Evolutionary conservation across 2,113 vertebrate species (phyloP), one percentile per base, ranked within the genome.

Genomic region (Myotis lucifugus): DNA sequence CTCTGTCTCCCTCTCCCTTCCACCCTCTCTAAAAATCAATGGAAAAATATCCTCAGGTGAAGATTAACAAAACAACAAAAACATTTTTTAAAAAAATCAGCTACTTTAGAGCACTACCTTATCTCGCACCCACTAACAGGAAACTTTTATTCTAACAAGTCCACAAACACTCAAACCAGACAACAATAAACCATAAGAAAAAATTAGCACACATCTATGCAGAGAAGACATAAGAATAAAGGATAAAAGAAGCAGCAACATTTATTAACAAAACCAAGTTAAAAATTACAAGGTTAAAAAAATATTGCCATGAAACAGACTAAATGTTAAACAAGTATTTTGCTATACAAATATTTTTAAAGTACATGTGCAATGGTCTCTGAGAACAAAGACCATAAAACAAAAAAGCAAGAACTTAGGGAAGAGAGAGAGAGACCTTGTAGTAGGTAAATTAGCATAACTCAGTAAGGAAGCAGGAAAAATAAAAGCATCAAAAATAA

Each of bases 141-240:
- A 92, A 90, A 54, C 27, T 67, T 69, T 69, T 61, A 25, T 34
- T 77, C 34, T 48, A 34, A 64, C 13, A 88, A 56, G 52, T 56
- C 72, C 64, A 88, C 9, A 82, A 67, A 78, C 12, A 69, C 48
- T 50, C 4, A 42, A 3, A 77, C 82, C 48, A 72, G 76, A 21
- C 17, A 69, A 66, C 64, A 72, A 88, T 50, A 87, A 90, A 94
- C 3, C n/a, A 56, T 25, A 48, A 61, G 72, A 74, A 81, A 3
- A 27, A 34, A n/a, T 64, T 37, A 54, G 8, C 8, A 85, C 12
- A 32, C 15, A 50, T 76, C 3, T 66, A 74, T 90, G 21, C 21
- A 70, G 37, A 86, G 70, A 96, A 90, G 18, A 3, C 11, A 9
- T 84, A 74, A 85, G 18, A 91, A 95, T 77, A 92, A 82, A 85